These are phyloP conservation scores for Protosalanx chinensis DNA, from an alignment of 2,797 vertebrate genomes.

Conservation along the genomic window DNA sequence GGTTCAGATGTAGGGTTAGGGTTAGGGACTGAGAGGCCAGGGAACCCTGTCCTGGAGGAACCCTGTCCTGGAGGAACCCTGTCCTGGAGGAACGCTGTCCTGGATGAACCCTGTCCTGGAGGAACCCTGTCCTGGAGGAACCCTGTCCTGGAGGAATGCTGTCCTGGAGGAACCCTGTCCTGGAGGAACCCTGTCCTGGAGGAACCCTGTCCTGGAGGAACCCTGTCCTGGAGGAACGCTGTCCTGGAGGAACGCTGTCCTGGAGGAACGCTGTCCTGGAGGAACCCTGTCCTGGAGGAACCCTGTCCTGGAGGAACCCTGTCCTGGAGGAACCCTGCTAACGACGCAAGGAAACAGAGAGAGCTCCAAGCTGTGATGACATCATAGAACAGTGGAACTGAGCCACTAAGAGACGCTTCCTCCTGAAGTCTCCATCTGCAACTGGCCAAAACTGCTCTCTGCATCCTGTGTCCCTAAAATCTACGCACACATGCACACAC, in stretches of 20 bases:
- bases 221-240: constrained; percentile 1
- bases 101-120: constrained; percentile 15
- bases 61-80: constrained; percentile 2
- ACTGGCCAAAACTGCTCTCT: constrained; percentile 59
- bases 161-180: background rate
- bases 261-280: constrained; percentile 15
- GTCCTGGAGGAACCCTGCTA: constrained; percentile 16
- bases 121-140: constrained; percentile 5
- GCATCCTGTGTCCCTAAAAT: constrained; percentile 60
- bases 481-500: constrained; percentile 21
- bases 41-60: constrained; percentile 17
- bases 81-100: constrained; percentile 30
- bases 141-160: constrained; percentile 30
- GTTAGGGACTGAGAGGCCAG: too few relatives aligned
- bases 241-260: constrained; percentile 30
- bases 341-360: constrained; percentile 44
- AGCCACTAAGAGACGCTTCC: constrained; percentile 71
- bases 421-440: constrained; percentile 68
- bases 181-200: constrained; percentile 25
- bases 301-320: constrained; percentile 30
- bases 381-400: constrained; percentile 60
- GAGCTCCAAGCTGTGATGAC: constrained; percentile 44
- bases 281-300: constrained; percentile 2
- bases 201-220: constrained; percentile 17
- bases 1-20: too few relatives aligned